phyloP scores from a whole-genome alignment of 2,797 vertebrate genomes.

The Falco concolor region DNA sequence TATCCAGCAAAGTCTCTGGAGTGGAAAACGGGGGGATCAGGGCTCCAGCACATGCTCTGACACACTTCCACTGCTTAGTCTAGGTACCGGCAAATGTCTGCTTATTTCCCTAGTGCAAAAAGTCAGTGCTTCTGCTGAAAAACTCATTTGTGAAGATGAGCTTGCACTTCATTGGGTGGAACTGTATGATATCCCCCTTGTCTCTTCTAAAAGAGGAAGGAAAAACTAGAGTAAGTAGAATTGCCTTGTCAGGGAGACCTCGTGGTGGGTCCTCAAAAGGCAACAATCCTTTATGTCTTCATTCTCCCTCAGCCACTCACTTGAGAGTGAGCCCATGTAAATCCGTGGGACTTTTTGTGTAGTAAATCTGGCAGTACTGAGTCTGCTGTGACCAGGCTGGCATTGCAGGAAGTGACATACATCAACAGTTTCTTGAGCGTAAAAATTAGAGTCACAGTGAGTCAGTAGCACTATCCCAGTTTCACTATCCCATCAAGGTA shows the following conservation, averaged over 20 bases:
- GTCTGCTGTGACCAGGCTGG: background rate
- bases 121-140: background rate
- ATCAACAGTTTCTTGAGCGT: background rate
- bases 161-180: background rate
- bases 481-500: background rate
- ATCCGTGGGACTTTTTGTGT: background rate
- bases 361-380: background rate
- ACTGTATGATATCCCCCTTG: background rate
- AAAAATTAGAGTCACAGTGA: background rate
- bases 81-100: background rate
- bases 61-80: background rate
- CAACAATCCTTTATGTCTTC: background rate
- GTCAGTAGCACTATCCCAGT: background rate
- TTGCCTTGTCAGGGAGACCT: background rate
- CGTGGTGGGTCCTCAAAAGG: background rate
- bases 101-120: background rate
- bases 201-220: background rate
- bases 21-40: background rate
- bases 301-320: background rate
- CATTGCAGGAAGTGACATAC: background rate
- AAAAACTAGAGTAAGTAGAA: background rate
- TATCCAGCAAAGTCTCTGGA: background rate
- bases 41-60: background rate
- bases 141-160: background rate
- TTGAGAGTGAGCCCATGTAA: background rate